Evolutionary conservation across 1,140 invertebrate species (phyloP).

Genomic region (Lasioglossum baleicum): DNA sequence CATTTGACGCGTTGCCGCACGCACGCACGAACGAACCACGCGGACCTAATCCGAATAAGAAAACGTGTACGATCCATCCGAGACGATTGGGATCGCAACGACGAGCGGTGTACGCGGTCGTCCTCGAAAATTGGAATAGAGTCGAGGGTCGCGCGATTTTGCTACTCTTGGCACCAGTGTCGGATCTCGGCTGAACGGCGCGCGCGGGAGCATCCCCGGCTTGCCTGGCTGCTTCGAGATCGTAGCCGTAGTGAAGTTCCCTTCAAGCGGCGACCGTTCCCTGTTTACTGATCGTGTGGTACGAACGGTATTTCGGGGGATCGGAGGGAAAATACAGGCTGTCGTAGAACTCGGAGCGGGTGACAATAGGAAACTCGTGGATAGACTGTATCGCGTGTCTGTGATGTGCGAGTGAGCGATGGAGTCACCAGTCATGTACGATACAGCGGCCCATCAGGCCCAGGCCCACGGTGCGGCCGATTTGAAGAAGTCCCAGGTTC

Average conservation of each 20-base stretch:
- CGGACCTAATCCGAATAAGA: neutral
- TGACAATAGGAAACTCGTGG: slow-evolving; percentile 31
- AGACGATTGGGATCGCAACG: neutral
- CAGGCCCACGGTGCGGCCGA: slow-evolving; percentile 71
- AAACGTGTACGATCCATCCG: neutral
- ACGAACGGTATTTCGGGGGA: no score
- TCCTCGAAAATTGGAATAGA: slow-evolving; percentile 54
- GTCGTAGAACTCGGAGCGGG: slow-evolving; percentile 11
- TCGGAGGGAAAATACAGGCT: no score
- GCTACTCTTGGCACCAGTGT: slow-evolving; percentile 60
- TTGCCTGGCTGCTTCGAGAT: slow-evolving; percentile 31
- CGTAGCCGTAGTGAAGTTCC: slow-evolving; percentile 23
- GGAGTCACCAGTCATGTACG: slow-evolving; percentile 79
- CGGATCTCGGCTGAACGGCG: slow-evolving; percentile 39
- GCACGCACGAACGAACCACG: slow-evolving; percentile 9
- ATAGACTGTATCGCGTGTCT: slow-evolving; percentile 38
- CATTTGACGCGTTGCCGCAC: slow-evolving; percentile 19
- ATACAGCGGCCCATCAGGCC: slow-evolving; percentile 75
- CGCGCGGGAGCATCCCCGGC: slow-evolving; percentile 32
- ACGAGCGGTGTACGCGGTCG: slow-evolving; percentile 21
- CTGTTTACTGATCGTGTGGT: slow-evolving; percentile 3
- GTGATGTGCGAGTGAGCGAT: slow-evolving; percentile 77
- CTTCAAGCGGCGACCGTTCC: neutral
- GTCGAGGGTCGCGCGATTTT: slow-evolving; percentile 33
- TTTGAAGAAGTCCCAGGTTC: slow-evolving; percentile 72